phyloP scores from a whole-genome alignment of 2,888 invertebrate genomes.

The Chrysodeixis includens region DNA sequence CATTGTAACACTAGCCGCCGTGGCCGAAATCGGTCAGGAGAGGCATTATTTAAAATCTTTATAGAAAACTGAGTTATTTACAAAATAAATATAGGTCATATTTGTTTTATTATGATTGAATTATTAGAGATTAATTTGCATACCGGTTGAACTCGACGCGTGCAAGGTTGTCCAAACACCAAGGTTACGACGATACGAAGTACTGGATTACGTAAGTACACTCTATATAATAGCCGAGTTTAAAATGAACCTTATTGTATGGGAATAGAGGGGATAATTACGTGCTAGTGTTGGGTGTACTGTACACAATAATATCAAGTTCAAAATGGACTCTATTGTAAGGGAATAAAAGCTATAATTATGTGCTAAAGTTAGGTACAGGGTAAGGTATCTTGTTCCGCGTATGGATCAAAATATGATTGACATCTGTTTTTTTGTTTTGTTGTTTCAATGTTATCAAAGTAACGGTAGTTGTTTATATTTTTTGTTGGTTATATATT shows the following conservation, averaged over 20 bases:
- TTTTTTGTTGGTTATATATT: not conserved
- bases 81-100: conserved; percentile 15
- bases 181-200: conserved; percentile 7
- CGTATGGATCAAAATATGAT: not conserved
- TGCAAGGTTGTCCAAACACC: conserved; percentile 17
- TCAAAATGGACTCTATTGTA: not conserved
- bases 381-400: not conserved
- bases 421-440: not conserved
- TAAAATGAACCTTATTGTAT: not conserved
- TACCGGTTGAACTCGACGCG: conserved; percentile 42
- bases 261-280: not conserved
- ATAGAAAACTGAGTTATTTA: no score
- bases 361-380: not conserved
- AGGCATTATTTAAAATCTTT: no score
- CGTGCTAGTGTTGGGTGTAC: no score
- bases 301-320: no score
- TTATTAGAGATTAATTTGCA: conserved; percentile 30
- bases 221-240: not conserved
- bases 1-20: no score
- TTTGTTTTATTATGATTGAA: conserved; percentile 7
- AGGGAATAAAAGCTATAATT: not conserved
- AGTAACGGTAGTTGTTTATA: not conserved
- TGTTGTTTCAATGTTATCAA: not conserved
- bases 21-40: no score
- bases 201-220: conserved; percentile 8